phyloP scores from a whole-genome alignment of 2,797 vertebrate genomes.

The Borostomias antarcticus region DNA sequence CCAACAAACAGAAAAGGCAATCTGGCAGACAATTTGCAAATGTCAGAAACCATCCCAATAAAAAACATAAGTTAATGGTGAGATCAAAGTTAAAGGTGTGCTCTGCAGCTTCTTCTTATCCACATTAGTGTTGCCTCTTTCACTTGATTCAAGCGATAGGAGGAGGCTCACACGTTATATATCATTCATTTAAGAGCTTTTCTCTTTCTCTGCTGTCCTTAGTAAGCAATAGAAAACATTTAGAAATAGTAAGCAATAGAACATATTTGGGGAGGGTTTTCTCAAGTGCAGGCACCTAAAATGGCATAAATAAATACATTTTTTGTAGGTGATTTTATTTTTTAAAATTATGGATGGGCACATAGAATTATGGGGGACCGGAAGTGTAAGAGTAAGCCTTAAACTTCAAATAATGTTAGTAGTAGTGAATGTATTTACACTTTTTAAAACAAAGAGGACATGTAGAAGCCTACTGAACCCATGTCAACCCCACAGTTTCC shows the following conservation, averaged over 20 bases:
- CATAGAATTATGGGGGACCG: background rate
- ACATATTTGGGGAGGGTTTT: background rate
- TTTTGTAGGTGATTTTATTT: background rate
- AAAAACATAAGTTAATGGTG: too few species aligned
- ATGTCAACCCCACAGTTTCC: background rate
- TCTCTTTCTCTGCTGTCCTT: too few species aligned
- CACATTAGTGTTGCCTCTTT: background rate
- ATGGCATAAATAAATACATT: background rate
- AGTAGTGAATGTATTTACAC: background rate
- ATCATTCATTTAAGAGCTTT: too few species aligned
- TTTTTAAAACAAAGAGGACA: background rate
- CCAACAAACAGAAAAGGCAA: background rate
- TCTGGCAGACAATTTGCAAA: background rate
- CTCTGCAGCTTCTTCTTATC: background rate
- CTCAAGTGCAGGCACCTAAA: background rate
- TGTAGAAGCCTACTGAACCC: background rate
- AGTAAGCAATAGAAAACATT: too few species aligned
- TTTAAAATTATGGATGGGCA: background rate
- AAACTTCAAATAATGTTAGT: background rate
- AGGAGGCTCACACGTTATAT: too few species aligned
- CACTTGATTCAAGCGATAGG: background rate
- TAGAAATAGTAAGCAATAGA: too few species aligned
- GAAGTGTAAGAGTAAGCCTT: background rate
- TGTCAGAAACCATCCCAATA: background rate
- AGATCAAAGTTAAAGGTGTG: too few species aligned